Evolutionary conservation across 1,140 invertebrate genomes (phyloP).

Genomic region (Propsilocerus akamusi): DNA sequence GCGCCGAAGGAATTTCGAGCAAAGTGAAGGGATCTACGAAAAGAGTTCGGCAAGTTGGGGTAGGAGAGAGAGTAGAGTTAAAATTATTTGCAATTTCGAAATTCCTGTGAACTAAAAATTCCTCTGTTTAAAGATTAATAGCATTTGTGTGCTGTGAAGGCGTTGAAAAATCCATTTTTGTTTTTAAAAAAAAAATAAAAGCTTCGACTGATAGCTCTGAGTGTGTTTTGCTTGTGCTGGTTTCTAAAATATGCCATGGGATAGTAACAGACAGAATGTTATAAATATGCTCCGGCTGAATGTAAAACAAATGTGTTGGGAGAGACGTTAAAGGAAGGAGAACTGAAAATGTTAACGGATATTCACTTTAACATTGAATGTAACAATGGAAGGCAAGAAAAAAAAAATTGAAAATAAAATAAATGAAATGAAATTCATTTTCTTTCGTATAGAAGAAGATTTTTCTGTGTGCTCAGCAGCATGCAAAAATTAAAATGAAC

Average conservation of each 20-base stretch:
- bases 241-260: background rate
- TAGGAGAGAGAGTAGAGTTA: background rate
- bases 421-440: slow-evolving; percentile 3
- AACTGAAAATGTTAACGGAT: background rate
- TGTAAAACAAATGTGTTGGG: too few relatives aligned
- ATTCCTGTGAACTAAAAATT: slow-evolving; percentile 1
- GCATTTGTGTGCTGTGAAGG: background rate
- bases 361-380: background rate
- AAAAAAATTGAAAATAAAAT: slow-evolving; percentile 1
- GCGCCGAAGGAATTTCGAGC: too few relatives aligned
- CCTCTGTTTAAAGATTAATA: slow-evolving; percentile 1
- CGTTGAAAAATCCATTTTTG: slow-evolving; percentile 2
- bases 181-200: background rate
- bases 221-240: background rate
- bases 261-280: background rate
- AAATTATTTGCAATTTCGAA: slow-evolving; percentile 3
- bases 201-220: too few relatives aligned
- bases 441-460: too few relatives aligned
- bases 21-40: too few relatives aligned
- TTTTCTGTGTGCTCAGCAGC: too few relatives aligned
- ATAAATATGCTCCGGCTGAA: background rate
- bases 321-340: too few relatives aligned
- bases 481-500: too few relatives aligned
- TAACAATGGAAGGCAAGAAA: background rate
- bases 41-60: too few relatives aligned